A percentile compares a stretch with the other conserved stretches of the same genome.
Conservation (phyloP, 2,888 invertebrate genomes). For the Agonopterix arenella region DNA sequence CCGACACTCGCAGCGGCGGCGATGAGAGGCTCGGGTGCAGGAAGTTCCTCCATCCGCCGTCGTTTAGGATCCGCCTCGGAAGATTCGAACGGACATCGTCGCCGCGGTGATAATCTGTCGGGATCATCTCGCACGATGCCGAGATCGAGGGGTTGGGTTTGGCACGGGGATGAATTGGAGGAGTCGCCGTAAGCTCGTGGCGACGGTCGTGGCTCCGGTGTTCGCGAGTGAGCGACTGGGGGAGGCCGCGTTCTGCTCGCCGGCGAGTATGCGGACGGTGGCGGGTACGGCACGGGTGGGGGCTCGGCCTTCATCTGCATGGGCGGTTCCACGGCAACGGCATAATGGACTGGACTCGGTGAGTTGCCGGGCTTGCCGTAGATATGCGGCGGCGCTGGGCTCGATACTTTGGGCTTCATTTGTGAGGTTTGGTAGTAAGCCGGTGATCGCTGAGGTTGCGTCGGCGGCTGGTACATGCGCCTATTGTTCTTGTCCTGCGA, state of each 20-base stretch:
- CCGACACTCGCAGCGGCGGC: constrained; percentile 84
- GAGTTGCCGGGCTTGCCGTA: constrained; percentile 80
- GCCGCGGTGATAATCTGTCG: constrained; percentile 78
- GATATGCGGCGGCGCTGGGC: constrained; percentile 86
- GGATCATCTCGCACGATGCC: constrained; percentile 82
- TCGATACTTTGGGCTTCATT: constrained; percentile 82
- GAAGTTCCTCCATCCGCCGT: constrained; percentile 76
- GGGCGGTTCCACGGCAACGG: constrained; percentile 49
- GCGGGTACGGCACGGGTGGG: constrained; percentile 62
- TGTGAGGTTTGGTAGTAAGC: constrained; percentile 70
- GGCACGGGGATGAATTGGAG: constrained; percentile 70
- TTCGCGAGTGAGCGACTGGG: constrained; percentile 76
- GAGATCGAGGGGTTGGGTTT: constrained; percentile 87
- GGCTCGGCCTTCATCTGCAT: constrained; percentile 77
- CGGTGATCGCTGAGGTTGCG: constrained; percentile 54
- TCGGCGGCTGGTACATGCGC: constrained; percentile 55
- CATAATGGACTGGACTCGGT: constrained; percentile 69
- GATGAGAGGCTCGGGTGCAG: constrained; percentile 79
- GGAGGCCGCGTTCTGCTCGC: constrained; percentile 61
- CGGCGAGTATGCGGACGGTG: constrained; percentile 54
- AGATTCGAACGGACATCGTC: constrained; percentile 77
- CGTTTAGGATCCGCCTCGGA: constrained; percentile 79
- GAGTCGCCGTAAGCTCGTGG: constrained; percentile 50
- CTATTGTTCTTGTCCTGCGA: constrained; percentile 40
- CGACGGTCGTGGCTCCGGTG: constrained; percentile 68